Conservation (phyloP, 2,797 vertebrate species). For the Pipistrellus kuhlii region DNA sequence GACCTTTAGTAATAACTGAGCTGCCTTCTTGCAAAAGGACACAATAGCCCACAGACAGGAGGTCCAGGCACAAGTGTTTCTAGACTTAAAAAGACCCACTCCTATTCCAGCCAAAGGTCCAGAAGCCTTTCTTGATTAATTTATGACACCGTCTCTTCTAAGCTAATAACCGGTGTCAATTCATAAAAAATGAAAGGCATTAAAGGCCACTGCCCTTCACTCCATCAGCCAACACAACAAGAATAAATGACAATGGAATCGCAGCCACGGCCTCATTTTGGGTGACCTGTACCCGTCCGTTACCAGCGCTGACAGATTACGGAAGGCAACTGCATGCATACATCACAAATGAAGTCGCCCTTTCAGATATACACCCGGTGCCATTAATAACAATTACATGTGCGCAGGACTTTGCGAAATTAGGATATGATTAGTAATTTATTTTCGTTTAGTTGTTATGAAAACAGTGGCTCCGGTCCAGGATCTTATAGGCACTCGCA, state of each 20-base stretch:
- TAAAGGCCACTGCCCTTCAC: slow-evolving; percentile 30
- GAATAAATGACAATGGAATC: slow-evolving; percentile 19
- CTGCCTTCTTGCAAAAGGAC: slow-evolving; percentile 53
- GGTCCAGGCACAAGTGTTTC: neutral
- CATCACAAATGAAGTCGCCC: neutral
- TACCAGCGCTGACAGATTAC: neutral
- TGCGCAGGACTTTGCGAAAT: slow-evolving; percentile 60
- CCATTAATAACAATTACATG: slow-evolving; percentile 61
- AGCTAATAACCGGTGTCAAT: slow-evolving; percentile 39
- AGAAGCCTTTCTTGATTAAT: slow-evolving; percentile 5
- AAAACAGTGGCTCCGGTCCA: slow-evolving; percentile 60
- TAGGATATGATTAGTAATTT: slow-evolving; percentile 55
- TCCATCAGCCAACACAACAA: neutral
- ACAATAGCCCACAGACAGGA: slow-evolving; percentile 34
- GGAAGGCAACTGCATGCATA: neutral
- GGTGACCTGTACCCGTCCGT: neutral
- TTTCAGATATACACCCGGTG: neutral
- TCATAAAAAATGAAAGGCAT: slow-evolving; percentile 16
- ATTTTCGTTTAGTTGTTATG: slow-evolving; percentile 66
- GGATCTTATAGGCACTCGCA: slow-evolving; percentile 49
- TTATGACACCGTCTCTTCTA: slow-evolving; percentile 21
- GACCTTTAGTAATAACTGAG: slow-evolving; percentile 59
- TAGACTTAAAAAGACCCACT: slow-evolving; percentile 48
- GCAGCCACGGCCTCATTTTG: slow-evolving; percentile 24
- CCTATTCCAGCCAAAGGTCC: slow-evolving; percentile 6